phyloP scores from a whole-genome alignment of 92 coral and sea anemone species.

The Siderastrea radians region DNA sequence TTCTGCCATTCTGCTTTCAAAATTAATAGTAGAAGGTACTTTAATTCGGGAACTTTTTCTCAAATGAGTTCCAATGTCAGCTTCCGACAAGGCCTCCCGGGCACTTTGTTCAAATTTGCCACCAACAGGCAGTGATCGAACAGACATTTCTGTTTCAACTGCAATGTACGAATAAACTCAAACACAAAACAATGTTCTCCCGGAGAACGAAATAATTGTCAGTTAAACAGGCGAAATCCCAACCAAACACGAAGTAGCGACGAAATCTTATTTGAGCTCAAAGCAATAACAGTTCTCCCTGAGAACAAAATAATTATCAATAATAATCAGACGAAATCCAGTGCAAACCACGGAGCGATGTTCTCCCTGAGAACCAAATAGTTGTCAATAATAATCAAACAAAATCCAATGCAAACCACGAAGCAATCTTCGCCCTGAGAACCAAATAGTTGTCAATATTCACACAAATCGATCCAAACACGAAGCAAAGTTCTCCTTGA shows the following conservation, averaged over 20 bases:
- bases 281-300: too few species aligned
- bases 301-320: too few species aligned
- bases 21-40: neutral
- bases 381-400: too few species aligned
- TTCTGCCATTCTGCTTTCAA: conserved; percentile 5
- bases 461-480: too few species aligned
- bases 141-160: neutral
- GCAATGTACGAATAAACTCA: neutral
- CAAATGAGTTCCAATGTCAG: neutral
- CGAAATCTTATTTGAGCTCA: too few species aligned
- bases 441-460: too few species aligned
- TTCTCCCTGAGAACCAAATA: too few species aligned
- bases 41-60: neutral
- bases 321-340: too few species aligned
- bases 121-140: neutral
- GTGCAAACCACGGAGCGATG: too few species aligned
- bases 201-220: conserved; percentile 2
- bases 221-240: neutral
- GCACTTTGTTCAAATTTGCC: neutral
- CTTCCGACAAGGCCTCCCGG: neutral
- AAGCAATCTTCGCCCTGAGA: too few species aligned
- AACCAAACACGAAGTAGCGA: neutral
- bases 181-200: neutral
- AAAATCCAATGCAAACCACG: too few species aligned
- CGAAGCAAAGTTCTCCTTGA: too few species aligned